These are phyloP conservation scores for Oreonectes daqikongensis DNA, from an alignment of 2,797 vertebrate species.

Conservation along the genomic window DNA sequence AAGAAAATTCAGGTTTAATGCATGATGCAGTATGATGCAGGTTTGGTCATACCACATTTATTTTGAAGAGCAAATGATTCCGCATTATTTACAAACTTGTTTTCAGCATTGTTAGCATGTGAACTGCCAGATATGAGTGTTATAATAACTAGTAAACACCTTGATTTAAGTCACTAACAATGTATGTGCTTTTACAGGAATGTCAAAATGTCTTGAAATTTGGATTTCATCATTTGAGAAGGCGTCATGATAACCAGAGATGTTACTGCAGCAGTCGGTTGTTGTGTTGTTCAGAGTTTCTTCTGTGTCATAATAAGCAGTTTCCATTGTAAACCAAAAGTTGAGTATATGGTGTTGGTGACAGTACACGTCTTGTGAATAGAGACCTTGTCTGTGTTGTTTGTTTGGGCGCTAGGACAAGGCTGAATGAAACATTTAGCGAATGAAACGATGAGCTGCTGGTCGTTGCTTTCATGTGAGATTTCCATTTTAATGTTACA, in stretches of 20 bases:
- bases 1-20: constrained; percentile 12
- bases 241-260: not conserved
- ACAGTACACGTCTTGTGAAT: constrained; percentile 22
- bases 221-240: constrained; percentile 4
- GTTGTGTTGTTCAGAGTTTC: constrained; percentile 5
- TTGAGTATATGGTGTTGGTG: constrained; percentile 27
- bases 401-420: constrained; percentile 37
- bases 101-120: constrained; percentile 42
- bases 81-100: constrained; percentile 46
- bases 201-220: constrained; percentile 38
- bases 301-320: not conserved
- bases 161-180: constrained; percentile 29
- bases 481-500: not conserved
- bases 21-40: constrained; percentile 24
- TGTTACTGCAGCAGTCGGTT: not conserved
- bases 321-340: constrained; percentile 4
- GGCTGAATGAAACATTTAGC: constrained; percentile 12
- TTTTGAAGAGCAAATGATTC: constrained; percentile 35
- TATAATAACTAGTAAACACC: constrained; percentile 39
- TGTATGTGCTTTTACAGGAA: constrained; percentile 42
- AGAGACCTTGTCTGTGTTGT: constrained; percentile 36
- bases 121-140: constrained; percentile 4
- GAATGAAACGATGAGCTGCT: constrained; percentile 8
- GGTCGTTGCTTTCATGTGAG: constrained; percentile 7
- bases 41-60: not conserved